Evolutionary conservation across 2,797 vertebrate species (phyloP), one percentile per base, ranked within the genome.

Genomic region (Steatocranus sp.): DNA sequence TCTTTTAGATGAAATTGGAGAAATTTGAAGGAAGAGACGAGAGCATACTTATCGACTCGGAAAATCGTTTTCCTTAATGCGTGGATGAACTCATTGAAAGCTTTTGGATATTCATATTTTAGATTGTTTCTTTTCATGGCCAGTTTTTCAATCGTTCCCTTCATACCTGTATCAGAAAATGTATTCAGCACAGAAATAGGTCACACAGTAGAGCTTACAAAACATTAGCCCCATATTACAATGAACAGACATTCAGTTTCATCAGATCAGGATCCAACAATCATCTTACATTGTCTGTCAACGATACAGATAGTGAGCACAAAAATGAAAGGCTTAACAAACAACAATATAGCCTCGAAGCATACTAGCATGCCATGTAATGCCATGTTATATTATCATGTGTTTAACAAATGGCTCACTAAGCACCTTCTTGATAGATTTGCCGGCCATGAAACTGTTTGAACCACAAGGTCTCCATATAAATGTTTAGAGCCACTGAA

Each of bases 401-500:
- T 76, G n/a, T 91, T 83, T 90, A 93, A 94, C 91, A 91, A 94
- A 94, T 92, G 88, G 91, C 87, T 86, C 84, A 51, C 88, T 92
- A 90, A 95, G 93, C 94, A 94, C 89, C 93, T 93, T 94, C 88
- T 92, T 94, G 91, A 95, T 93, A 93, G 92, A 94, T 92, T 84
- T 80, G 79, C 84, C 50, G 90, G 88, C 91, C 91, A 73, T 92
- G 94, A 94, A 95, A 83, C 86, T 10, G 87, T 93, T 93, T 94
- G 87, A 94, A 93, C 91, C 91, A 84, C 85, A 89, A 89, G 89
- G 89, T 82, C 81, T 54, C 86, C 87, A 61, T 90, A 92, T 94
- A 96, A 96, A 95, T 95, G 94, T 95, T 96, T 95, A 85, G 89
- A 94, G 88, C 90, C 89, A 87, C 88, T 91, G 92, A 94, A 93